A percentile compares a stretch with the other conserved stretches of the same genome.
These are phyloP conservation scores for Spicauda simplicius DNA, from an alignment of 2,888 invertebrate genomes.

Conservation along the genomic window DNA sequence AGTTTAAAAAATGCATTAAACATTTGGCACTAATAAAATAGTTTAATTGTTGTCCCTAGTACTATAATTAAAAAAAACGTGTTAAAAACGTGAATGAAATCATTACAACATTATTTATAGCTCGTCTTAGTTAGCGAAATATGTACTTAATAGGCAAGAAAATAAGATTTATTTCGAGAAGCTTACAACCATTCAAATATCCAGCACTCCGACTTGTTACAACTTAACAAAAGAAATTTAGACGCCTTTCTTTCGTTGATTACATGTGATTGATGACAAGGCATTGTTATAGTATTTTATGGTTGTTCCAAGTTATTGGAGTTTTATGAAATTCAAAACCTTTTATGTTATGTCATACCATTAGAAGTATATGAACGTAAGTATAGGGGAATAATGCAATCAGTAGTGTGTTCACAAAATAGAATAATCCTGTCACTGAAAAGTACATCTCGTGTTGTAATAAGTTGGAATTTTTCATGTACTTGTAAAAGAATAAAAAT, in stretches of 20 bases:
- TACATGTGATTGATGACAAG: constrained; percentile 30
- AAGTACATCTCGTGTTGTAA: no score
- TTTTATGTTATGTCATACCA: not conserved
- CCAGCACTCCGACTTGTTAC: constrained; percentile 9
- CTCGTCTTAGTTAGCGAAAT: not conserved
- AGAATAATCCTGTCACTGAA: no score
- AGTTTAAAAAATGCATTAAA: no score
- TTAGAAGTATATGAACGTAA: no score
- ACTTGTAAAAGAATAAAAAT: no score
- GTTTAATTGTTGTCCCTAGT: no score
- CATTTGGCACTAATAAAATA: no score
- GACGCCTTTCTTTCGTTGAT: constrained; percentile 23
- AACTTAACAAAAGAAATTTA: constrained; percentile 28
- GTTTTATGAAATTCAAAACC: not conserved
- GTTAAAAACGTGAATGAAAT: no score
- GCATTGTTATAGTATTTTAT: constrained; percentile 22
- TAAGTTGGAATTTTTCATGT: no score
- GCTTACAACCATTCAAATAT: constrained; percentile 14
- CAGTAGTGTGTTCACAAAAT: no score
- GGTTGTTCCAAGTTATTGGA: constrained; percentile 4
- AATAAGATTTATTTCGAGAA: not conserved
- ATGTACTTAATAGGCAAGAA: not conserved
- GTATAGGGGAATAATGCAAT: no score
- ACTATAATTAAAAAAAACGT: no score
- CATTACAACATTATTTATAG: not conserved